Base-by-base conservation (phyloP, 2,888 invertebrate genomes). In the Plebejus anna region DNA sequence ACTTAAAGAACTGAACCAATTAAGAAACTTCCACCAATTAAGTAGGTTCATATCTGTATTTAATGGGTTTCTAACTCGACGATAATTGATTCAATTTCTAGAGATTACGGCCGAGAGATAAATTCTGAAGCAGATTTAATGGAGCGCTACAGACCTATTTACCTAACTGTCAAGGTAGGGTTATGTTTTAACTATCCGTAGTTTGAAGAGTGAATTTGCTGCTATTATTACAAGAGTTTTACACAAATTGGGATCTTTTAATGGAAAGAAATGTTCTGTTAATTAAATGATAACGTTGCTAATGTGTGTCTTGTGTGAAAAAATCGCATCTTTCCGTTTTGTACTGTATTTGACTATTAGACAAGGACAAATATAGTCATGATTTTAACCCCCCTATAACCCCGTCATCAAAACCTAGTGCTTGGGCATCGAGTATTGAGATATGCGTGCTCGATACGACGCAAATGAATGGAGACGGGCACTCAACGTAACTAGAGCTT, bases 361-460 rank as follows among this genome's bases (percentile, higher is more conserved):
- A 32, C 32, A 66, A 66, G 32, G 66, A 66, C 32, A 66, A 11
- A 28, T 11, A 66, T 66, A 32, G 11, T 3, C 32, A 28, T 32
- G 13, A 22, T 66, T 66, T 66, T 32, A 13, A 32, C 66, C 13
- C 66, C 13, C 32, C 9, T 32, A 22, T 66, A 66, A 66, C 66
- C 66, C 32, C 5, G 2, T 61, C 28, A 2, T 28, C 28, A 9
- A 32, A 28, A 32, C 13, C 32, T 66, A 66, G 13, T 32, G 66
- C 66, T 61, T 61, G 32, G 32, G 28, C 66, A 66, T 32, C 32
- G 13, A 61, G 11, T 32, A 28, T 42, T 11, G 47, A 72, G 71
- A 72, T 72, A 71, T 72, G 22, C 71, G 47, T 72, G 71, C 42
- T 47, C 71, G 71, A 72, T 72, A 72, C 9, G 22, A 22, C 22